Conservation (phyloP, 1,140 invertebrate genomes). For the fruit fly (Drosophila melanogaster) region Release_6_plus_ISO1_MT NT_037436.4:7557001-7557500, state of each 20-base stretch:
- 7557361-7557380: conserved; percentile 63
- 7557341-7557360: conserved; percentile 64
- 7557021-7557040: conserved; percentile 37
- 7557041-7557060: conserved; percentile 41
- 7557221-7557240: conserved; percentile 60
- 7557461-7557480: conserved; percentile 66
- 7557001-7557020: conserved; percentile 9
- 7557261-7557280: conserved; percentile 73
- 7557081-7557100: conserved; percentile 47
- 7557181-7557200: conserved; percentile 63
- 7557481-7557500: conserved; percentile 79
- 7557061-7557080: conserved; percentile 42
- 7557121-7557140: conserved; percentile 51
- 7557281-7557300: conserved; percentile 43
- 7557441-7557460: conserved; percentile 75
- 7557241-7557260: conserved; percentile 66
- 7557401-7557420: conserved; percentile 74
- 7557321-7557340: conserved; percentile 67
- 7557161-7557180: conserved; percentile 71
- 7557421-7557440: conserved; percentile 53
- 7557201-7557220: conserved; percentile 53
- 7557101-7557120: conserved; percentile 36
- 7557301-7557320: conserved; percentile 70
- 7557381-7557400: conserved; percentile 66
- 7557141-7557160: conserved; percentile 49